Evolutionary conservation across 2,888 invertebrate species (phyloP).

Genomic region (Diarsia dahlii): DNA sequence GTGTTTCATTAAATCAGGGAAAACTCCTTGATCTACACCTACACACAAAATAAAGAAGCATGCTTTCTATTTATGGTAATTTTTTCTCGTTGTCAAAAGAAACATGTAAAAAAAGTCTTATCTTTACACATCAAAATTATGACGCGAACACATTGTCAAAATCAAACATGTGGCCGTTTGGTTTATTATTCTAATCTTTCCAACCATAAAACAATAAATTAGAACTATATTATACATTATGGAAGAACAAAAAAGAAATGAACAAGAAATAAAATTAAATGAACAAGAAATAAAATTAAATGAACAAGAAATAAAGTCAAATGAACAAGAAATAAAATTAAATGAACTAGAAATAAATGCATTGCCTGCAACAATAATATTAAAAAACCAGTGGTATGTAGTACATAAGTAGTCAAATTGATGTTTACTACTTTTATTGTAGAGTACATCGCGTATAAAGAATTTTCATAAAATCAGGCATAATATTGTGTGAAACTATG

Average conservation of each 20-base stretch:
- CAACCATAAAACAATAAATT: background rate
- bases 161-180: background rate
- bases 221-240: background rate
- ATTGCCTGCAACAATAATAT: constrained; percentile 1
- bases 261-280: no score
- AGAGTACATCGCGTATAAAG: background rate
- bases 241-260: background rate
- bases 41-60: background rate
- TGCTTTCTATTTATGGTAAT: background rate
- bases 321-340: no score
- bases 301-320: no score
- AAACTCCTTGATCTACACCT: no score
- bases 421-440: background rate
- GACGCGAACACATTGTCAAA: constrained; percentile 11
- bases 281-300: no score
- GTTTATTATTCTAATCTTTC: no score
- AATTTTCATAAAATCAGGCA: background rate
- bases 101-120: constrained; percentile 1
- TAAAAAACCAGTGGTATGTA: constrained; percentile 8
- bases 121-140: constrained; percentile 2
- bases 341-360: background rate
- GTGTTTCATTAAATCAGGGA: no score
- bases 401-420: constrained; percentile 6
- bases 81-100: background rate
- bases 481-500: background rate